Evolutionary conservation across 2,797 vertebrate species (phyloP).

Genomic region (Eurystomus glaucurus): DNA sequence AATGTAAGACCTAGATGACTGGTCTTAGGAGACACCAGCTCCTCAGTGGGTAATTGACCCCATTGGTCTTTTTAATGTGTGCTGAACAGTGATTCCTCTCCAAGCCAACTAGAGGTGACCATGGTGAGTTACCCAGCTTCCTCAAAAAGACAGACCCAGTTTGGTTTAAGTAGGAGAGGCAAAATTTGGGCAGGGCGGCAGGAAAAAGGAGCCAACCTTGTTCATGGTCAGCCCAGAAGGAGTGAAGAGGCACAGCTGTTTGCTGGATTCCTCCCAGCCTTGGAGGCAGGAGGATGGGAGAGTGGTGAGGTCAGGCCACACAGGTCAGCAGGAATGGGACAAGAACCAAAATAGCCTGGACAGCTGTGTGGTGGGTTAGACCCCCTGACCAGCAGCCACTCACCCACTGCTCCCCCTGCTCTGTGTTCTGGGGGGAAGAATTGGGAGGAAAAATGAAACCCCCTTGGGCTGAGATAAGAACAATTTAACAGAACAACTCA

Average conservation of each 20-base stretch:
- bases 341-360: background rate
- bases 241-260: background rate
- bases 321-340: background rate
- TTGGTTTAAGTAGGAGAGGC: background rate
- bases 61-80: background rate
- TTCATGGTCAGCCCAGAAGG: background rate
- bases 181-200: background rate
- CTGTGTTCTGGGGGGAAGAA: too few species aligned
- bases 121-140: background rate
- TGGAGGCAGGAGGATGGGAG: background rate
- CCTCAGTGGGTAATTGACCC: background rate
- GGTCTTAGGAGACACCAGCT: background rate
- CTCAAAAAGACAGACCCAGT: background rate
- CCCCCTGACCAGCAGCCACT: too few species aligned
- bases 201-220: background rate
- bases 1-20: accelerated
- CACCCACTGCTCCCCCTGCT: too few species aligned
- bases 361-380: background rate
- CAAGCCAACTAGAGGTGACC: background rate
- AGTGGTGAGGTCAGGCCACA: background rate
- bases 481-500: too few species aligned
- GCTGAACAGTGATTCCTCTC: background rate
- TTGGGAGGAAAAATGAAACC: too few species aligned
- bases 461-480: too few species aligned
- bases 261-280: background rate